Percentiles rank a stretch among this genome's conserved stretches.
These are phyloP conservation scores for Colletes gigas DNA, from an alignment of 1,140 invertebrate species.

Conservation along the genomic window DNA sequence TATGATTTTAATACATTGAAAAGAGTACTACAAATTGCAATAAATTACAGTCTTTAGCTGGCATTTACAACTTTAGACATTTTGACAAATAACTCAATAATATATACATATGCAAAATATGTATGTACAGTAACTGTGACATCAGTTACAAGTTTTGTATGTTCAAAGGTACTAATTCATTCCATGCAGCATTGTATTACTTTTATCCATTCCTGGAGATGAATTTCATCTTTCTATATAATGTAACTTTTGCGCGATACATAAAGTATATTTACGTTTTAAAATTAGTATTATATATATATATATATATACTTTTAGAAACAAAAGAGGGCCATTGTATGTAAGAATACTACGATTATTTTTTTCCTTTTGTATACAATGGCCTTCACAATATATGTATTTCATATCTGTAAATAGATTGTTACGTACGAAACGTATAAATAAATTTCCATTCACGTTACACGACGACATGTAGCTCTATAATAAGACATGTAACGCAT, in stretches of 20 bases:
- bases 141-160: not conserved
- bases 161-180: conserved; percentile 27
- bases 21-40: not conserved
- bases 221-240: conserved; percentile 22
- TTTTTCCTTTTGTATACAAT: conserved; percentile 25
- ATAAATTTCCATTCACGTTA: conserved; percentile 41
- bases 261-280: conserved; percentile 3
- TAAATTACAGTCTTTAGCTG: not conserved
- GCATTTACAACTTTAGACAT: not conserved
- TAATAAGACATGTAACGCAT: conserved; percentile 11
- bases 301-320: conserved; percentile 11
- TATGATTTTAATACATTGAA: conserved; percentile 12
- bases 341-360: conserved; percentile 15
- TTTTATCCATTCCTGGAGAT: conserved; percentile 33
- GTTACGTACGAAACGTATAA: conserved; percentile 39
- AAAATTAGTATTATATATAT: conserved; percentile 4
- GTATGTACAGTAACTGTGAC: not conserved
- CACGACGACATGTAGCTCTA: not conserved
- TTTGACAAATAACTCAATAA: not conserved
- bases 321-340: not conserved
- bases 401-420: conserved; percentile 51
- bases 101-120: not conserved
- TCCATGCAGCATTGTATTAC: conserved; percentile 31
- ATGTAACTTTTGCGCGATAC: conserved; percentile 22
- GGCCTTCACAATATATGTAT: conserved; percentile 28